Evolutionary conservation across 1,140 invertebrate genomes (phyloP).

Genomic region (Cydia fagiglandana): DNA sequence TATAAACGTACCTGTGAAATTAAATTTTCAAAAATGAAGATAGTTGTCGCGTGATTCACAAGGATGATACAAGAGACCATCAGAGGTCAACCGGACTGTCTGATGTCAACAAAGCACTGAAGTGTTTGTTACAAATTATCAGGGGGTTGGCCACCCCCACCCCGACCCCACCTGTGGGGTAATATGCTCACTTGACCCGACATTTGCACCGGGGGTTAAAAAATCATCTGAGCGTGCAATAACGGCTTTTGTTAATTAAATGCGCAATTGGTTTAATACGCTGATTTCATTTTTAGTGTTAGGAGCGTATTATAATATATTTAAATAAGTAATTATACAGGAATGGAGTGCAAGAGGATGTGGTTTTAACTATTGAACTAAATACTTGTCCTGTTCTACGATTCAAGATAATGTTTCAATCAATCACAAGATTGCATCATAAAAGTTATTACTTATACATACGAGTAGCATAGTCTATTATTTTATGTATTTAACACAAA

Average conservation of each 20-base stretch:
- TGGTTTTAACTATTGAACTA: not conserved
- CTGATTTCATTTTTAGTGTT: not conserved
- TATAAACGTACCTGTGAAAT: not conserved
- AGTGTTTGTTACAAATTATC: conserved; percentile 71
- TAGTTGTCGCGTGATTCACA: conserved; percentile 41
- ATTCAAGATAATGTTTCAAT: not conserved
- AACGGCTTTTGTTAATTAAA: conserved; percentile 39
- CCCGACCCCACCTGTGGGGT: conserved; percentile 71
- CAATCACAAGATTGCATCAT: not conserved
- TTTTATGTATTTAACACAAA: too few relatives aligned
- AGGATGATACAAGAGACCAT: conserved; percentile 49
- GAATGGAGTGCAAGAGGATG: not conserved
- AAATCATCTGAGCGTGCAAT: conserved; percentile 66
- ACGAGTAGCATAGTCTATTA: too few relatives aligned
- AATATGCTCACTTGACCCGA: conserved; percentile 70
- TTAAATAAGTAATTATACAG: not conserved
- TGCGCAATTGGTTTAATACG: conserved; percentile 28
- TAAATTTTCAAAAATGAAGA: not conserved
- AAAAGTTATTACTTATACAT: not conserved
- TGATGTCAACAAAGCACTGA: conserved; percentile 64
- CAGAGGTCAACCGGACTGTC: conserved; percentile 64
- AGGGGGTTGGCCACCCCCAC: conserved; percentile 56
- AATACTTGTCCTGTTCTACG: not conserved
- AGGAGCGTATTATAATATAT: too few relatives aligned
- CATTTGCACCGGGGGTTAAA: conserved; percentile 53